Evolutionary conservation across 2,888 invertebrate species (phyloP).

Genomic region (Caradrina kadenii): DNA sequence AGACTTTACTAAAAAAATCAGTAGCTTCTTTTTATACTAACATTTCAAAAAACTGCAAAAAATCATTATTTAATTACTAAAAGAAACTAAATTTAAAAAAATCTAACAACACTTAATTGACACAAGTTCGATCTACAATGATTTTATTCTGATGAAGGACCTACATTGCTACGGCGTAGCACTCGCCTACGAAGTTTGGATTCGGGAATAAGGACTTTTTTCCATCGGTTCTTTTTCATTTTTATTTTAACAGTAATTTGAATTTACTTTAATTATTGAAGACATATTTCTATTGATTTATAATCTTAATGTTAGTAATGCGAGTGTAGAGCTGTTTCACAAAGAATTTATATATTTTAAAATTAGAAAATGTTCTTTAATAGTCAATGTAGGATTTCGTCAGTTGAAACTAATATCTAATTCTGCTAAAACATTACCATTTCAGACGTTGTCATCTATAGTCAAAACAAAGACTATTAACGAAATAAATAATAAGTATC

Average conservation of each 20-base stretch:
- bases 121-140: not conserved
- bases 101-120: not conserved
- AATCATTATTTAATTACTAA: not conserved
- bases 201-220: conserved; percentile 29
- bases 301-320: not conserved
- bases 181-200: conserved; percentile 59
- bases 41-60: not conserved
- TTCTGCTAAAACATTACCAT: no score
- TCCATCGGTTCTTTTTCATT: not conserved
- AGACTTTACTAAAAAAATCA: not conserved
- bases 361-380: not conserved
- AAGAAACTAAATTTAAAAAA: not conserved
- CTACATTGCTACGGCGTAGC: conserved; percentile 70
- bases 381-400: not conserved
- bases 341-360: not conserved
- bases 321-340: not conserved
- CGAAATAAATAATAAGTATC: not conserved
- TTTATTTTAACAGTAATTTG: not conserved
- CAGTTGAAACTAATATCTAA: not conserved
- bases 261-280: no score
- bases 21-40: not conserved
- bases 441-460: not conserved
- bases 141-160: conserved; percentile 13
- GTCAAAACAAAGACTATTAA: not conserved
- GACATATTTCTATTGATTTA: not conserved